A percentile compares a stretch with the other conserved stretches of the same genome.
Conservation (phyloP, 2,113 vertebrate species). For the Colius striatus region DNA sequence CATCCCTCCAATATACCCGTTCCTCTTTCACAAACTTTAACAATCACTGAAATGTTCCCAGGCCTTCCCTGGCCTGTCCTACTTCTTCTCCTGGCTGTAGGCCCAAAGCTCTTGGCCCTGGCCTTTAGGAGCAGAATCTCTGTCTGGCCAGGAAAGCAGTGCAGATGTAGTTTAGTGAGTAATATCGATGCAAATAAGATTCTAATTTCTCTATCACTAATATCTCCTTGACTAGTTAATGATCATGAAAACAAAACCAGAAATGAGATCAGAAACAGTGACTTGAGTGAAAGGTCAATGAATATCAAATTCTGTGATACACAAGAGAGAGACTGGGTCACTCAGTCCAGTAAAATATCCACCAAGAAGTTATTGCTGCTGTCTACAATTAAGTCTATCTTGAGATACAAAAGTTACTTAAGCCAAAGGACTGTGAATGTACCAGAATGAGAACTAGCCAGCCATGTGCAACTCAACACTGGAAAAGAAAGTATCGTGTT, state of each 20-base stretch:
- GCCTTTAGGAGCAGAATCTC: background rate
- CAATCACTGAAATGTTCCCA: conserved; percentile 17
- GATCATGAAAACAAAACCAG: background rate
- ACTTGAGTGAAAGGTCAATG: background rate
- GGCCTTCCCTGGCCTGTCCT: conserved; percentile 3
- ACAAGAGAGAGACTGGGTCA: background rate
- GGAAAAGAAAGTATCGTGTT: background rate
- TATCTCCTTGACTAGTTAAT: background rate
- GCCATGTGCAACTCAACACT: background rate
- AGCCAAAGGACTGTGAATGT: background rate
- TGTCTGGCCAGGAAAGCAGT: background rate
- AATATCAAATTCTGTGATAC: background rate
- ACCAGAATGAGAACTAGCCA: background rate
- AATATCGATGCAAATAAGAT: background rate
- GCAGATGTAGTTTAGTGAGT: background rate
- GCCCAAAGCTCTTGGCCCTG: background rate
- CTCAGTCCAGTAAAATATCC: background rate
- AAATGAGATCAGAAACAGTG: background rate
- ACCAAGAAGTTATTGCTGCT: background rate
- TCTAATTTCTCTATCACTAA: background rate
- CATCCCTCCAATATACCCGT: background rate
- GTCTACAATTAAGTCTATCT: background rate
- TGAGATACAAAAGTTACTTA: background rate
- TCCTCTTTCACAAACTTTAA: background rate
- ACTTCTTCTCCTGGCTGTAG: background rate